Evolutionary conservation across 2,888 invertebrate species (phyloP).

Genomic region (Embidobia sp.): DNA sequence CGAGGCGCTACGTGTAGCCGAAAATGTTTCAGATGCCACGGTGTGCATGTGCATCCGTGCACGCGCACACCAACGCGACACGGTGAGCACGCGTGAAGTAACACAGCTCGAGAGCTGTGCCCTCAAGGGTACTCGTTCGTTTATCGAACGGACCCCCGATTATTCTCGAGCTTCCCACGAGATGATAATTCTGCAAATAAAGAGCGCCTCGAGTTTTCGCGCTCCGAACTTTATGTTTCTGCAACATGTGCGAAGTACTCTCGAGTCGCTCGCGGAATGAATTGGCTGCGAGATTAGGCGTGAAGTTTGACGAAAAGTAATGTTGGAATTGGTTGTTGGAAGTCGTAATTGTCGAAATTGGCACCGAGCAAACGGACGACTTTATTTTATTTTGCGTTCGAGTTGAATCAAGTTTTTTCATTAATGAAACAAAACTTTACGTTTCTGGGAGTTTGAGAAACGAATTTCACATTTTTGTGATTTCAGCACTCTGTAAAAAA

Average conservation of each 20-base stretch:
- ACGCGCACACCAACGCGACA: slow-evolving; percentile 1
- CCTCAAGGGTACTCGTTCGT: slow-evolving; percentile 65
- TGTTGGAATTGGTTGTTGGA: too few relatives aligned
- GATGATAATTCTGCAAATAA: slow-evolving; percentile 59
- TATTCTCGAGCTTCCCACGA: slow-evolving; percentile 56
- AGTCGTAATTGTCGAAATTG: too few relatives aligned
- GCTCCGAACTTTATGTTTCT: slow-evolving; percentile 35
- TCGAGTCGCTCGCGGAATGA: background rate
- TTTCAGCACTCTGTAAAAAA: too few relatives aligned
- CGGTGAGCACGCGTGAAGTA: slow-evolving; percentile 54
- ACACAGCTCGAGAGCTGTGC: slow-evolving; percentile 73
- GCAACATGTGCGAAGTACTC: slow-evolving; percentile 20
- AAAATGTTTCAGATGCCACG: slow-evolving; percentile 69
- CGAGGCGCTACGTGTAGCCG: slow-evolving; percentile 75
- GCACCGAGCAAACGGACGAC: too few relatives aligned
- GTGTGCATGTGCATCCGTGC: slow-evolving; percentile 15
- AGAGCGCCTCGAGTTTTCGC: slow-evolving; percentile 41
- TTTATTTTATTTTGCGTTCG: too few relatives aligned
- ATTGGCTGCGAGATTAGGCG: background rate
- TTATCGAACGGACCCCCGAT: slow-evolving; percentile 56
- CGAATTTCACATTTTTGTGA: too few relatives aligned
- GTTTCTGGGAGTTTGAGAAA: too few relatives aligned
- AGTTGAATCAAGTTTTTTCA: too few relatives aligned
- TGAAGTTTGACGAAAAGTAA: background rate
- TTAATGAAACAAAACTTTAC: too few relatives aligned